Conservation (phyloP, 2,113 vertebrate species). For the Sylvietta virens region DNA sequence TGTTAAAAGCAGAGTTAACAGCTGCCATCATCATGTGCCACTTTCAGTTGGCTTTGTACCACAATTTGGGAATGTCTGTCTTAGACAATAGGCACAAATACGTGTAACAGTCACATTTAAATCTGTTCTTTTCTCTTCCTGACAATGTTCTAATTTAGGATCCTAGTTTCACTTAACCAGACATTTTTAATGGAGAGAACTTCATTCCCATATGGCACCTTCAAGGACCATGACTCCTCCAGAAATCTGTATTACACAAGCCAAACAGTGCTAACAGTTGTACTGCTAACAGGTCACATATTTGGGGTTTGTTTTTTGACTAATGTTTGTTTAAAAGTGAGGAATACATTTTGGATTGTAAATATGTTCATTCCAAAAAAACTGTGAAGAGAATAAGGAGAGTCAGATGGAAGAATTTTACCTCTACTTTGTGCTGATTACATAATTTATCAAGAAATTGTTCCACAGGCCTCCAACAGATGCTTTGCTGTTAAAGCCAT, state of each 20-base stretch:
- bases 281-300: slow-evolving; percentile 28
- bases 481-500: slow-evolving; percentile 59
- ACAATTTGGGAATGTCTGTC: slow-evolving; percentile 12
- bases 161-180: slow-evolving; percentile 61
- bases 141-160: slow-evolving; percentile 65
- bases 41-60: slow-evolving; percentile 18
- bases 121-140: slow-evolving; percentile 43
- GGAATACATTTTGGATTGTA: slow-evolving; percentile 37
- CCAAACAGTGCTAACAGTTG: slow-evolving; percentile 1
- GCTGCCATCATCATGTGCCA: slow-evolving; percentile 18
- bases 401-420: slow-evolving; percentile 59
- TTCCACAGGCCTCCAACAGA: slow-evolving; percentile 57
- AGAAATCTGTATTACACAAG: slow-evolving; percentile 6
- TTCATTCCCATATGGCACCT: slow-evolving; percentile 54
- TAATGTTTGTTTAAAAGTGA: slow-evolving; percentile 30
- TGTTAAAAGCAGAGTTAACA: background rate
- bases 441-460: slow-evolving; percentile 54
- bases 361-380: slow-evolving; percentile 13
- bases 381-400: slow-evolving; percentile 20
- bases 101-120: slow-evolving; percentile 43
- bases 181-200: slow-evolving; percentile 25
- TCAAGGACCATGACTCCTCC: slow-evolving; percentile 30
- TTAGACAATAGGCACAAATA: slow-evolving; percentile 58
- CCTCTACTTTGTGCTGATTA: slow-evolving; percentile 48
- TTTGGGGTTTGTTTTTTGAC: slow-evolving; percentile 8